These are phyloP conservation scores for Stenurella melanura DNA, from an alignment of 2,888 invertebrate genomes.

Conservation along the genomic window DNA sequence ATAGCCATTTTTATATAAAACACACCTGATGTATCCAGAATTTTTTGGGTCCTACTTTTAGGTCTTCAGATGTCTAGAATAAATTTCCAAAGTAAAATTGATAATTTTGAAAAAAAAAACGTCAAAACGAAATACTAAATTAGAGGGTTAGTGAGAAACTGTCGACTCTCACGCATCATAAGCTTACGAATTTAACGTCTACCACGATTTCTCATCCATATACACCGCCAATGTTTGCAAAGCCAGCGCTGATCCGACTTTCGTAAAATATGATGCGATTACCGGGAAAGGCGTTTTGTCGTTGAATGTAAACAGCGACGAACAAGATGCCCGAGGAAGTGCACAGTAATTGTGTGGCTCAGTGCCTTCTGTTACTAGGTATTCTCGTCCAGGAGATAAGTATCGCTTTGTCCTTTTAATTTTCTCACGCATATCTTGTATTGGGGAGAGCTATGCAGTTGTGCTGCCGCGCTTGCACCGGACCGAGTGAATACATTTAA, in stretches of 20 bases:
- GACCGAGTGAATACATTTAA: background rate
- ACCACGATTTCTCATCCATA: background rate
- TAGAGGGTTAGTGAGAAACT: too few species aligned
- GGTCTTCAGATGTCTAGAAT: too few species aligned
- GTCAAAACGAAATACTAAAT: too few species aligned
- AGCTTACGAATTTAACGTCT: background rate
- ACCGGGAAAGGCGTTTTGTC: background rate
- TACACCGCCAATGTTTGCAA: background rate
- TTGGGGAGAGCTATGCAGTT: background rate
- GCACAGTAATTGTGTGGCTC: background rate
- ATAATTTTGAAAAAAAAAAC: too few species aligned
- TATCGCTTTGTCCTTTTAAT: conserved; percentile 18
- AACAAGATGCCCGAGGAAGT: background rate
- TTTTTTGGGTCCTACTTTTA: too few species aligned
- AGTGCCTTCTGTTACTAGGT: conserved; percentile 14
- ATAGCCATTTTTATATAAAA: too few species aligned
- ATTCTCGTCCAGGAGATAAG: background rate
- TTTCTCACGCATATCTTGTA: conserved; percentile 11
- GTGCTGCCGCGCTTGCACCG: background rate
- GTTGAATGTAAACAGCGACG: conserved; percentile 1
- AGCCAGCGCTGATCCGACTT: background rate
- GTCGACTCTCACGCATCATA: background rate
- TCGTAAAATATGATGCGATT: conserved; percentile 12
- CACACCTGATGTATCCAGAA: too few species aligned
- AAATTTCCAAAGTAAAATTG: too few species aligned